A percentile compares a stretch with the other conserved stretches of the same genome.
These are phyloP conservation scores for Ladona fulva DNA, from an alignment of 1,140 invertebrate genomes.

Conservation along the genomic window DNA sequence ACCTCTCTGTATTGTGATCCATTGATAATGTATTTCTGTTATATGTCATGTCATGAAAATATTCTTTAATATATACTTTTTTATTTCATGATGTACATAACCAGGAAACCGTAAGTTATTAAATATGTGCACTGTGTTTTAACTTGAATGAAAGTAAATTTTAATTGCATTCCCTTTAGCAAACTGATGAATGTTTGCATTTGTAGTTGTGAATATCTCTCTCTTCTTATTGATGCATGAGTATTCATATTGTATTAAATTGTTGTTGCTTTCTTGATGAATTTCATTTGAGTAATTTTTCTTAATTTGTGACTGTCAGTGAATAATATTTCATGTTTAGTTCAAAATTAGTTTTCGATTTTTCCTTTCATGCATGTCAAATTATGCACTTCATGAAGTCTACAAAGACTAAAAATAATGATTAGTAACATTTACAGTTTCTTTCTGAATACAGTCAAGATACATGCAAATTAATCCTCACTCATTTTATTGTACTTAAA, in stretches of 20 bases:
- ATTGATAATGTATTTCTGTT: neutral
- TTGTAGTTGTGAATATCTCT: neutral
- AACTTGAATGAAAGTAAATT: neutral
- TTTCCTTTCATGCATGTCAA: too few relatives aligned
- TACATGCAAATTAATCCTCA: too few relatives aligned
- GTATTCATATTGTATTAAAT: neutral
- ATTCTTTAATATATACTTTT: slow-evolving; percentile 12
- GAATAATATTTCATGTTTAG: too few relatives aligned
- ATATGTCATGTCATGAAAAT: neutral
- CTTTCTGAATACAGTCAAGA: too few relatives aligned
- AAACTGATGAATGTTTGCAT: neutral
- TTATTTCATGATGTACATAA: slow-evolving; percentile 19
- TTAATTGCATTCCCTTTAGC: neutral
- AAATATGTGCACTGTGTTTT: slow-evolving; percentile 6
- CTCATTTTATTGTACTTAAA: too few relatives aligned
- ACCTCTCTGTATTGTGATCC: too few relatives aligned
- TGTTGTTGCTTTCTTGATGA: neutral
- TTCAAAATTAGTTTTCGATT: too few relatives aligned
- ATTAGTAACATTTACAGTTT: too few relatives aligned
- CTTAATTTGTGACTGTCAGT: too few relatives aligned
- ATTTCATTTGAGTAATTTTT: too few relatives aligned
- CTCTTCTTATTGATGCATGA: neutral
- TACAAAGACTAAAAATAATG: too few relatives aligned
- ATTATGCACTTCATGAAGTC: too few relatives aligned
- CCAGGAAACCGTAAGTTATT: slow-evolving; percentile 23